Percentiles rank a stretch among this genome's conserved stretches.
Conservation (phyloP, 2,888 invertebrate genomes). For the Chrysomela aeneicollis region DNA sequence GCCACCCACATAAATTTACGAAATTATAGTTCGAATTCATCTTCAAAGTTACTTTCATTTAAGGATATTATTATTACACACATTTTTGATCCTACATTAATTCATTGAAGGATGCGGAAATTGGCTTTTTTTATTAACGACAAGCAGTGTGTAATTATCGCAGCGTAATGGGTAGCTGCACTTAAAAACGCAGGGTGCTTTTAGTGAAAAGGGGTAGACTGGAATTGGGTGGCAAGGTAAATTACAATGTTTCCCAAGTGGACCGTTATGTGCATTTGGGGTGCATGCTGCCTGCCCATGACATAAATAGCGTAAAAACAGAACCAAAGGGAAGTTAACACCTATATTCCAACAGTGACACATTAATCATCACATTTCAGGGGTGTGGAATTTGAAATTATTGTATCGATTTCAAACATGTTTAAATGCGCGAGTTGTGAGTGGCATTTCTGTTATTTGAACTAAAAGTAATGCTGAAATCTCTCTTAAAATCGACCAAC, state of each 20-base stretch:
- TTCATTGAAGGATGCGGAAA: neutral
- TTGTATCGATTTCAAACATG: too few species aligned
- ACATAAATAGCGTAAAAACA: conserved; percentile 19
- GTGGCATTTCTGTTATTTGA: too few species aligned
- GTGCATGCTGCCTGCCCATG: conserved; percentile 9
- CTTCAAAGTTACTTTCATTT: too few species aligned
- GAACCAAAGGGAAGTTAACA: conserved; percentile 13
- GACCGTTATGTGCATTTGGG: conserved; percentile 14
- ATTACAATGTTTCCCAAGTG: conserved; percentile 11
- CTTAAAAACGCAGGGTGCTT: neutral
- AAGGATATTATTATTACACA: too few species aligned
- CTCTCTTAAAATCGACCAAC: too few species aligned
- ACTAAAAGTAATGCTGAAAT: too few species aligned
- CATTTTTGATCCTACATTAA: too few species aligned
- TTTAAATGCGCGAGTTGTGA: too few species aligned
- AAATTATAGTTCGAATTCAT: too few species aligned
- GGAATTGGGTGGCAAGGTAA: neutral
- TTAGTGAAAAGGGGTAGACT: neutral
- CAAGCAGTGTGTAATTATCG: neutral
- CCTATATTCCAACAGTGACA: conserved; percentile 13
- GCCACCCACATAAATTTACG: too few species aligned
- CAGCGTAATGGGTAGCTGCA: conserved; percentile 2
- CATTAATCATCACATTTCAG: conserved; percentile 15
- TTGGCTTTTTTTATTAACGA: neutral
- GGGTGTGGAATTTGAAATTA: neutral